Conservation (phyloP, 2,113 vertebrate genomes). For the Hoplias malabaricus region DNA sequence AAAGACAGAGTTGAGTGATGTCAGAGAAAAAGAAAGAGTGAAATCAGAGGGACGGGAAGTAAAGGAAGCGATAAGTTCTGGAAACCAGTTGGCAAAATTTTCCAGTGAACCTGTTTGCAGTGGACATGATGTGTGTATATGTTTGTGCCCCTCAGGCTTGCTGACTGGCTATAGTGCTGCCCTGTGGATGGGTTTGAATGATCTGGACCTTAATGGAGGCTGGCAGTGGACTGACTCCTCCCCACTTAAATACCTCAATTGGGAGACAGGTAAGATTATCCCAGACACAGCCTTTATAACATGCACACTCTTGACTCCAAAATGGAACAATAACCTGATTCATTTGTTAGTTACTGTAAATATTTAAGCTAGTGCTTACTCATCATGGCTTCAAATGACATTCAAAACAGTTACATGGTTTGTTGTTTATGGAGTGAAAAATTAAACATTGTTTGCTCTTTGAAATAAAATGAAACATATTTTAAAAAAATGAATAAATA, state of each 20-base stretch:
- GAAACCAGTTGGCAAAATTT: background rate
- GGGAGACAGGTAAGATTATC: slow-evolving; percentile 87
- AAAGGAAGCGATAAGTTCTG: no score
- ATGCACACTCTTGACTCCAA: background rate
- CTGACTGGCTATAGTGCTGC: slow-evolving; percentile 89
- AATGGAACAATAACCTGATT: slow-evolving; percentile 8
- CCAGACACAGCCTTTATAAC: background rate
- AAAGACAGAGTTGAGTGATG: no score
- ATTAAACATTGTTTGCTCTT: no score
- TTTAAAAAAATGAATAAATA: slow-evolving; percentile 11
- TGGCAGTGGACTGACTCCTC: slow-evolving; percentile 97
- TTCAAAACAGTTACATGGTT: no score
- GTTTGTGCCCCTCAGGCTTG: slow-evolving; percentile 73
- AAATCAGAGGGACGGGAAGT: no score
- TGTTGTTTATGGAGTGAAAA: no score
- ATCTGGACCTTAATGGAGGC: slow-evolving; percentile 90
- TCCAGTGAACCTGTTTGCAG: background rate
- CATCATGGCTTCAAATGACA: background rate
- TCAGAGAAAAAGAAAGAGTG: no score
- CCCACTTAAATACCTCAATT: slow-evolving; percentile 95
- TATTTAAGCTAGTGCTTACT: background rate
- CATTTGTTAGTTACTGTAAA: background rate
- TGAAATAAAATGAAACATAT: no score
- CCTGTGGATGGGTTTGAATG: slow-evolving; percentile 94
- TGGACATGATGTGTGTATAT: background rate